Evolutionary conservation across 2,888 invertebrate species (phyloP).

Genomic region (Dichetophora obliterata): DNA sequence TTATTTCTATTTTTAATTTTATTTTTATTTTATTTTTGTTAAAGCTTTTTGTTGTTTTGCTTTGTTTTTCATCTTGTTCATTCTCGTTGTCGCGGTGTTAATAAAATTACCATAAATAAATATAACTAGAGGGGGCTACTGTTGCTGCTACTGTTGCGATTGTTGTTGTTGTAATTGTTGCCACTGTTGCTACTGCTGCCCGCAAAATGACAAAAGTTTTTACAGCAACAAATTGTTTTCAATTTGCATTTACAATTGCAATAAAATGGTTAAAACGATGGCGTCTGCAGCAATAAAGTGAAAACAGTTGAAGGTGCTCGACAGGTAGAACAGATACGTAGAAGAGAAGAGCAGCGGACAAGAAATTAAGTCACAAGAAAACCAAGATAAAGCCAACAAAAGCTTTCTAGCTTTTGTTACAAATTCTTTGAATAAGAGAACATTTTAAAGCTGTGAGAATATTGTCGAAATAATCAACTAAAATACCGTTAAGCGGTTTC

Average conservation of each 20-base stretch:
- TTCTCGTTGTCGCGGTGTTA: slow-evolving; percentile 19
- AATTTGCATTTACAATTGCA: slow-evolving; percentile 31
- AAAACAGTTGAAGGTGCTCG: not conserved
- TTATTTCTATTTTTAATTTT: too few relatives aligned
- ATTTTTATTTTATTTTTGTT: not conserved
- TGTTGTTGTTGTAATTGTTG: slow-evolving; percentile 26
- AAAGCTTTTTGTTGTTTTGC: not conserved
- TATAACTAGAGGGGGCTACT: slow-evolving; percentile 6
- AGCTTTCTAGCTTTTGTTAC: not conserved
- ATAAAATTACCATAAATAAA: slow-evolving; percentile 38
- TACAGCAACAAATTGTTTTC: slow-evolving; percentile 19
- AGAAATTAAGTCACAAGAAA: not conserved
- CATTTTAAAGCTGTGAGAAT: too few relatives aligned
- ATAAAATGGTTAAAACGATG: slow-evolving; percentile 7
- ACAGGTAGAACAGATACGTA: too few relatives aligned
- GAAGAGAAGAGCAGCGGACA: too few relatives aligned
- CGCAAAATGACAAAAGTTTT: slow-evolving; percentile 27
- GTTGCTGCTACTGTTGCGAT: slow-evolving; percentile 16
- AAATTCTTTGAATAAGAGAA: too few relatives aligned
- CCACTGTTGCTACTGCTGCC: slow-evolving; percentile 11
- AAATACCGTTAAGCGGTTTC: too few relatives aligned
- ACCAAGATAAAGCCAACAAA: not conserved
- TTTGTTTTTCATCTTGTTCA: slow-evolving; percentile 12
- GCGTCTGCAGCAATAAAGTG: not conserved
- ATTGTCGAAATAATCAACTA: too few relatives aligned